Evolutionary conservation across 2,797 vertebrate genomes (phyloP).

Genomic region (Hemitrygon akajei): DNA sequence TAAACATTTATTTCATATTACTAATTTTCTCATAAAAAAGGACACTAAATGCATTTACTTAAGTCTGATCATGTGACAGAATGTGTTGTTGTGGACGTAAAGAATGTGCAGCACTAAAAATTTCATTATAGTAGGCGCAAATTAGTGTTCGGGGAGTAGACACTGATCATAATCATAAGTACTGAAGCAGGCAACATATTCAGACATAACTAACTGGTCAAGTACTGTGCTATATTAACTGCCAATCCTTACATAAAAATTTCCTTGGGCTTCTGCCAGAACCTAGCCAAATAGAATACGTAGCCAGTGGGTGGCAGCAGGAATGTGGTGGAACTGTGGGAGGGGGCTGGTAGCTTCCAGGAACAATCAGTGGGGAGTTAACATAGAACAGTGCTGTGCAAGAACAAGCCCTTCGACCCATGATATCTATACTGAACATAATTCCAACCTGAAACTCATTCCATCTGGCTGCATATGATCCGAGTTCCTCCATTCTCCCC

Average conservation of each 20-base stretch:
- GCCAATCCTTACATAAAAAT: neutral
- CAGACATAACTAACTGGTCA: neutral
- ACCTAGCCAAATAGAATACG: too few species aligned
- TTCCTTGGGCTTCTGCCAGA: neutral
- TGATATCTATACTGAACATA: too few species aligned
- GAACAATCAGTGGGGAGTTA: too few species aligned
- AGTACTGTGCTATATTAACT: neutral
- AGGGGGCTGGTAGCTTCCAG: too few species aligned
- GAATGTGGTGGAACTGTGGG: neutral
- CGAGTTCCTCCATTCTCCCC: too few species aligned
- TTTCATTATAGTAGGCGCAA: neutral
- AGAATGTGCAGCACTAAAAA: neutral
- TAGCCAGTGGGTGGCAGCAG: neutral
- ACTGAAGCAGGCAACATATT: neutral
- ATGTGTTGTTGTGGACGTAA: neutral
- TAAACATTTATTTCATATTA: conserved; percentile 24
- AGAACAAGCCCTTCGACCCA: too few species aligned
- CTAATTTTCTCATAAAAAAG: conserved; percentile 13
- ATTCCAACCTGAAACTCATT: too few species aligned
- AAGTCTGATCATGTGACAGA: neutral
- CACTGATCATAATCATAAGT: neutral
- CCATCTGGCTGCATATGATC: too few species aligned
- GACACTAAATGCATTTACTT: conserved; percentile 2
- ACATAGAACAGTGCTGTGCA: too few species aligned
- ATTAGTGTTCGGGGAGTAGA: neutral